Evolutionary conservation across 1,140 invertebrate genomes (phyloP).

Genomic region (Drosophila takahashii): DNA sequence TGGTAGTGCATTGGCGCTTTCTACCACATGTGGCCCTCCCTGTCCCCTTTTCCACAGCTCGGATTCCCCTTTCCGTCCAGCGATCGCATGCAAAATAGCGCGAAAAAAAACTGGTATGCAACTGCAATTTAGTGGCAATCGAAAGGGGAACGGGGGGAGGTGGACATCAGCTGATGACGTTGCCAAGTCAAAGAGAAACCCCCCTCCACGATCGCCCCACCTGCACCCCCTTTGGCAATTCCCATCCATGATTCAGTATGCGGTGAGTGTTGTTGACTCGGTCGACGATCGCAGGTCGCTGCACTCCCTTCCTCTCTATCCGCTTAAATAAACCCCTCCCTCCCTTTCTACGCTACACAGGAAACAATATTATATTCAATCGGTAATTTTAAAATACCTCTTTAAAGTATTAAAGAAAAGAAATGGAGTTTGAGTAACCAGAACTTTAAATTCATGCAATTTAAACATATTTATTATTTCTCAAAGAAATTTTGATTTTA

Average conservation of each 20-base stretch:
- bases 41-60: not conserved
- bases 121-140: conserved; percentile 22
- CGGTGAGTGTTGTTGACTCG: conserved; percentile 62
- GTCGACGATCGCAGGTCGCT: conserved; percentile 66
- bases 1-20: conserved; percentile 51
- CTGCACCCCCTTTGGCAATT: conserved; percentile 28
- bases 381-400: too few species aligned
- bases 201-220: conserved; percentile 9
- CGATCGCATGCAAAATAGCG: conserved; percentile 70
- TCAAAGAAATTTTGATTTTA: too few species aligned
- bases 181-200: conserved; percentile 56
- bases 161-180: conserved; percentile 47
- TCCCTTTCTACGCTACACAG: not conserved
- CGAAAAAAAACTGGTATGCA: conserved; percentile 72
- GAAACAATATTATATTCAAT: not conserved
- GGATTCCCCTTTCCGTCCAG: conserved; percentile 5
- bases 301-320: conserved; percentile 47
- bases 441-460: too few species aligned
- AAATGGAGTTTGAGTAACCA: too few species aligned
- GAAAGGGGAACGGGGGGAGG: not conserved
- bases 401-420: too few species aligned
- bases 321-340: not conserved
- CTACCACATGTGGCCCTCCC: conserved; percentile 47
- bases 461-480: too few species aligned
- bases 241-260: conserved; percentile 57